Base-by-base conservation (phyloP, 2,113 vertebrate genomes). In the Vidua chalybeata region DNA sequence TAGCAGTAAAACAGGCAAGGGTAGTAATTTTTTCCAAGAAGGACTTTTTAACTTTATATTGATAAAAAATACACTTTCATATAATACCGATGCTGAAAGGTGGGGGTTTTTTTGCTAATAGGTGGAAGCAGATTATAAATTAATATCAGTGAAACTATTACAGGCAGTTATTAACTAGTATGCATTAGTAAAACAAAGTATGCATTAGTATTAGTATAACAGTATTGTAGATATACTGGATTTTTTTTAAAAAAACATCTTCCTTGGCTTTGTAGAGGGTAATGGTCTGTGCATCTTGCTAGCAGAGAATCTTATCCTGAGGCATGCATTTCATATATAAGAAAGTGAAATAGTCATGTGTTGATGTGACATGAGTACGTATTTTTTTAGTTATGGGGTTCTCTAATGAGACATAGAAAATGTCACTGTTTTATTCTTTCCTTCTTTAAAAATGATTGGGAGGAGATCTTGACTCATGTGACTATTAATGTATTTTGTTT, bases 241-340 rank as follows among this genome's bases (percentile, higher is more conserved):
- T 77, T 35, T 52, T 91, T n/a, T 21, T 23, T 12, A 20, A 76
- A 62, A 37, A 77, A 26, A 12, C 1, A 11, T 13, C 31, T 75
- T 84, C 24, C 56, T 80, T 73, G 37, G 13, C 66, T 96, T 87
- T 92, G 67, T 85, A 67, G 58, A 87, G 7, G 15, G 46, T 85
- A 91, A 91, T 93, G 87, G 15, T 58, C 74, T 93, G 78, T 93
- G 61, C 7, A 72, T 52, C 39, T n/a, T 87, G 58, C 37, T 75
- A 64, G 74, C 54, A 59, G 49, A 91, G 54, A 76, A 68, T 93
- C 69, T 48, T 94, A 63, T 64, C 39, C 52, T 89, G 61, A 91
- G 91, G 45, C 71, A 76, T 72, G 80, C 30, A 84, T 64, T 73
- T 92, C 13, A 91, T 93, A 94, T 93, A 87, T 61, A 76, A 72